Evolutionary conservation across 2,797 vertebrate species (phyloP).

Genomic region (Platyrinchus mystaceus): DNA sequence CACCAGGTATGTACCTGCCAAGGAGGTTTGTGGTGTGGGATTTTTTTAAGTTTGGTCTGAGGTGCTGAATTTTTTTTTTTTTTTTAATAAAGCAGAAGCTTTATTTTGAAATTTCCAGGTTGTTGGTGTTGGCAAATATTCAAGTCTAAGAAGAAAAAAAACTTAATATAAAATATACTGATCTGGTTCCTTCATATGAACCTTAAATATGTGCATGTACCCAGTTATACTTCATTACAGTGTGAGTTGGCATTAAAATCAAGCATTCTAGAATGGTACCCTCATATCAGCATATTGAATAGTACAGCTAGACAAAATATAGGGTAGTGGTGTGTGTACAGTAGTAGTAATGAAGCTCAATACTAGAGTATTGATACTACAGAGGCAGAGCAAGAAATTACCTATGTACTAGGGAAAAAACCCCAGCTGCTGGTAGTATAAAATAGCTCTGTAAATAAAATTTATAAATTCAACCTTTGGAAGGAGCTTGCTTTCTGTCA

Average conservation of each 20-base stretch:
- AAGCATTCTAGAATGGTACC: not conserved
- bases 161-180: not conserved
- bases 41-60: not conserved
- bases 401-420: not conserved
- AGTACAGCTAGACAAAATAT: not conserved
- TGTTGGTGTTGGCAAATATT: not conserved
- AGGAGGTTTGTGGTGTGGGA: accelerated
- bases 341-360: not conserved
- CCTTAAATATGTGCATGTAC: accelerated
- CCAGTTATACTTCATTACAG: not conserved
- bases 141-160: not conserved
- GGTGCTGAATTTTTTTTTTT: not conserved
- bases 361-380: not conserved
- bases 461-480: not conserved
- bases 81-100: not conserved
- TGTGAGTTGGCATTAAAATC: not conserved
- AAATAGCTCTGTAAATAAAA: not conserved
- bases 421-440: not conserved
- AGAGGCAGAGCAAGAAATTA: not conserved
- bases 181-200: not conserved
- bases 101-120: not conserved
- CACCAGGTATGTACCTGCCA: not conserved
- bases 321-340: not conserved
- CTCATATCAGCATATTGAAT: not conserved
- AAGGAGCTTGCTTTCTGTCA: not conserved